Evolutionary conservation across 2,113 vertebrate genomes (phyloP).

Genomic region (Rousettus leschenaultii): DNA sequence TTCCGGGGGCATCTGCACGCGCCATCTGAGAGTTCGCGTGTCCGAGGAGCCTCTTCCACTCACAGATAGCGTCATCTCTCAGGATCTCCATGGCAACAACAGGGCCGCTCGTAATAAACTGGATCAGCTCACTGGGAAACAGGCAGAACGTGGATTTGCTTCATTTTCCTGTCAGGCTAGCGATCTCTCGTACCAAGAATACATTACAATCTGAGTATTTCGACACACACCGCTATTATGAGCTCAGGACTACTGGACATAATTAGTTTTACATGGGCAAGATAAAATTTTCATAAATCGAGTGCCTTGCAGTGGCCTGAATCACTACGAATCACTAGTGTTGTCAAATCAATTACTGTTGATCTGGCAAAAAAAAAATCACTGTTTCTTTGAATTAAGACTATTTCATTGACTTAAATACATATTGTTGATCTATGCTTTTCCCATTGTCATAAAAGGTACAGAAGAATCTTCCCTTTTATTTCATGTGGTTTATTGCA

Average conservation of each 20-base stretch:
- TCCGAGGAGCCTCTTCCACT: constrained; percentile 90
- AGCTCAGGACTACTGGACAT: background rate
- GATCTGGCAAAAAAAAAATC: background rate
- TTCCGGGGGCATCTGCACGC: constrained; percentile 83
- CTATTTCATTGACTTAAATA: background rate
- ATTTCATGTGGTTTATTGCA: background rate
- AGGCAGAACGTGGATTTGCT: background rate
- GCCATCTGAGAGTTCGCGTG: constrained; percentile 85
- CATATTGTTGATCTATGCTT: background rate
- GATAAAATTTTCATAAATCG: background rate
- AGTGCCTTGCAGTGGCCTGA: background rate
- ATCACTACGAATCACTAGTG: background rate
- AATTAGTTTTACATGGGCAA: background rate
- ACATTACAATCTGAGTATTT: background rate
- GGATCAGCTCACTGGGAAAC: constrained; percentile 88
- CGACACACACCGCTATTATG: background rate
- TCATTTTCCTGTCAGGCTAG: background rate
- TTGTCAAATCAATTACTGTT: background rate
- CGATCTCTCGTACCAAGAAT: background rate
- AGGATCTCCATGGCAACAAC: constrained; percentile 94
- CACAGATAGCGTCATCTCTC: constrained; percentile 90
- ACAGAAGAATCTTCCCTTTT: background rate
- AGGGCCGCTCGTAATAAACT: constrained; percentile 90
- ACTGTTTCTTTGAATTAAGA: background rate
- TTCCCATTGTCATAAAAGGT: background rate